phyloP scores from a whole-genome alignment of 2,888 invertebrate genomes.

The Melinopterus prodromus region DNA sequence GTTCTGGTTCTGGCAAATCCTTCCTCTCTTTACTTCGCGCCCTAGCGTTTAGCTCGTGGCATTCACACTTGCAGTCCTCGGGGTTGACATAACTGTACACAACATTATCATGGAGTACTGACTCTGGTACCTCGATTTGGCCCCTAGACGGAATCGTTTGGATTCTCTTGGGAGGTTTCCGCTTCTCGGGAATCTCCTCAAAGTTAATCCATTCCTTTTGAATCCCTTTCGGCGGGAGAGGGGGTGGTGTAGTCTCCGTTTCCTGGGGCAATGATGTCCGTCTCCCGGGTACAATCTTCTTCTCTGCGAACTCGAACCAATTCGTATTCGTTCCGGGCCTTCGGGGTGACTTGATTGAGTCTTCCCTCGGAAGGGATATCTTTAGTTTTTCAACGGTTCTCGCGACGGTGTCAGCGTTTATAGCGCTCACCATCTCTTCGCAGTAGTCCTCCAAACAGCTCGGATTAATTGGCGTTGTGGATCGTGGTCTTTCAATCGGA shows the following conservation, averaged over 20 bases:
- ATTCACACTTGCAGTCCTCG: constrained; percentile 88
- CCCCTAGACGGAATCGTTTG: constrained; percentile 77
- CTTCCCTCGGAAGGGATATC: constrained; percentile 70
- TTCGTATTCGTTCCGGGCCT: constrained; percentile 58
- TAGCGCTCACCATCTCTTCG: constrained; percentile 55
- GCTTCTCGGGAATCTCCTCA: constrained; percentile 84
- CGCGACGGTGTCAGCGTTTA: constrained; percentile 49
- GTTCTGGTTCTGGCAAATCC: constrained; percentile 31
- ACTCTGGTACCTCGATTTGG: constrained; percentile 59
- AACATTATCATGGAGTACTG: constrained; percentile 60
- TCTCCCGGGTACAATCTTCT: constrained; percentile 61
- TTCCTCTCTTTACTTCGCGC: constrained; percentile 54
- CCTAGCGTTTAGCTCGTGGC: constrained; percentile 68
- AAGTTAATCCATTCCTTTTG: constrained; percentile 83
- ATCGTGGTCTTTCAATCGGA: constrained; percentile 78
- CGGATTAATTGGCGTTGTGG: constrained; percentile 77
- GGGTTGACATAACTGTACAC: constrained; percentile 85
- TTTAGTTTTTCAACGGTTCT: constrained; percentile 70
- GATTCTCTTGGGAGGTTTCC: constrained; percentile 83
- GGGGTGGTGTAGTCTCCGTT: constrained; percentile 58
- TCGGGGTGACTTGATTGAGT: constrained; percentile 64
- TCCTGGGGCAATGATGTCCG: constrained; percentile 50
- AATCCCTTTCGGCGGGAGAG: constrained; percentile 60
- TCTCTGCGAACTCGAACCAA: constrained; percentile 72
- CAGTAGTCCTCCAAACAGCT: constrained; percentile 77